Evolutionary conservation across 2,113 vertebrate genomes (phyloP).

Genomic region (Esox niger): DNA sequence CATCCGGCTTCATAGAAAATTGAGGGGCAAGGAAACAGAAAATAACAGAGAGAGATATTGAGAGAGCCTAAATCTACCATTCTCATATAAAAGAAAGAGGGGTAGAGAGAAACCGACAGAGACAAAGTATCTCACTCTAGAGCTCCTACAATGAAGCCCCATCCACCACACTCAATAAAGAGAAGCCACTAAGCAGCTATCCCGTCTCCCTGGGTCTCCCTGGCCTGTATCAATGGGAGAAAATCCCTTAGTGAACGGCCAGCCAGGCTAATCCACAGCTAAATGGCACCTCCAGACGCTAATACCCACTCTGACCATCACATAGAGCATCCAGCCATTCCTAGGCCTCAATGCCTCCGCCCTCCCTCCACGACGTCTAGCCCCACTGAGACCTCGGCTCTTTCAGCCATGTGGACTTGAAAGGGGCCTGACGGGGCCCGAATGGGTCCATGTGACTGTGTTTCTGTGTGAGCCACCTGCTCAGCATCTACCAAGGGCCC

Average conservation of each 20-base stretch:
- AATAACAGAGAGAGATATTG: slow-evolving; percentile 29
- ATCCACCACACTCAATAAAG: too few species aligned
- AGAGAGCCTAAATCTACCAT: too few species aligned
- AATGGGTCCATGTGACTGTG: slow-evolving; percentile 1
- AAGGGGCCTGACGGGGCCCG: slow-evolving; percentile 54
- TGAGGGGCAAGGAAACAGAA: too few species aligned
- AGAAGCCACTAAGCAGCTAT: slow-evolving; percentile 42
- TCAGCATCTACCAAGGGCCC: slow-evolving; percentile 61
- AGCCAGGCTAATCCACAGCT: slow-evolving; percentile 69
- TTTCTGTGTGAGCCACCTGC: slow-evolving; percentile 70
- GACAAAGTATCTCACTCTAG: too few species aligned
- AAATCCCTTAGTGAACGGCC: slow-evolving; percentile 68
- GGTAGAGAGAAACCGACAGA: slow-evolving; percentile 14
- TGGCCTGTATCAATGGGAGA: slow-evolving; percentile 51
- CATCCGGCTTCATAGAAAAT: too few species aligned
- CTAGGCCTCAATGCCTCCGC: slow-evolving; percentile 49
- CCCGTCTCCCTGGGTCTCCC: slow-evolving; percentile 39
- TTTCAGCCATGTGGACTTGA: slow-evolving; percentile 63
- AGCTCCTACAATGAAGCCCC: too few species aligned
- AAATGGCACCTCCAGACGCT: slow-evolving; percentile 72
- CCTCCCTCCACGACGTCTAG: slow-evolving; percentile 33
- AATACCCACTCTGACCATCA: slow-evolving; percentile 67
- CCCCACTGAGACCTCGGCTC: slow-evolving; percentile 57
- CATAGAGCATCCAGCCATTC: slow-evolving; percentile 50
- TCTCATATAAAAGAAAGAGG: too few species aligned